These are phyloP conservation scores for Leiothrix lutea DNA, from an alignment of 2,113 vertebrate genomes.

Conservation along the genomic window DNA sequence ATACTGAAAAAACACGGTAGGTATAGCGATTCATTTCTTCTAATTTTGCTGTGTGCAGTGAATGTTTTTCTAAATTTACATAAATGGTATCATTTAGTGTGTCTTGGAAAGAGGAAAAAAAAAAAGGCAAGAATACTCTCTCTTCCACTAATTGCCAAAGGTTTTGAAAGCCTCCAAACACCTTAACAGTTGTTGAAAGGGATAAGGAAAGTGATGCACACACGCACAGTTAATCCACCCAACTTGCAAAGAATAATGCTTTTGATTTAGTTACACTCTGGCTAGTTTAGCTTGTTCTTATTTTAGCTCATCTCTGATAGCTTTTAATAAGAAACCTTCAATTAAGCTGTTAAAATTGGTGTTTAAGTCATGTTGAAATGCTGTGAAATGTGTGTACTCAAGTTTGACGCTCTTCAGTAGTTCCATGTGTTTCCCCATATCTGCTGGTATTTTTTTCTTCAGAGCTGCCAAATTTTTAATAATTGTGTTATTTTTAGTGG, in stretches of 20 bases:
- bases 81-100: not conserved
- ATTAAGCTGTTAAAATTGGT: slow-evolving; percentile 47
- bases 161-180: not conserved
- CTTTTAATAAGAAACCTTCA: slow-evolving; percentile 53
- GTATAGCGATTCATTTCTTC: not conserved
- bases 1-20: not conserved
- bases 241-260: not conserved
- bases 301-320: slow-evolving; percentile 33
- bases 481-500: slow-evolving; percentile 59
- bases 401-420: slow-evolving; percentile 32
- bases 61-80: not conserved
- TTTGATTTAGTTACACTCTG: slow-evolving; percentile 21
- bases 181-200: not conserved
- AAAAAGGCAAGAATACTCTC: not conserved
- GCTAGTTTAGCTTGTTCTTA: not conserved
- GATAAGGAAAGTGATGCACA: not conserved
- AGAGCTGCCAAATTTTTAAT: slow-evolving; percentile 55
- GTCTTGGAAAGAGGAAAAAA: not conserved
- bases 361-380: slow-evolving; percentile 49
- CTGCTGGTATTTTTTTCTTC: slow-evolving; percentile 34
- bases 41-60: not conserved
- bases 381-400: slow-evolving; percentile 31
- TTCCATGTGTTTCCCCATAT: slow-evolving; percentile 20
- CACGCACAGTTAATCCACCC: not conserved
- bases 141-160: not conserved